Percentiles rank a stretch among this genome's conserved stretches.
Evolutionary conservation across 1,140 invertebrate genomes (phyloP).

Genomic region (Dryas iulia): DNA sequence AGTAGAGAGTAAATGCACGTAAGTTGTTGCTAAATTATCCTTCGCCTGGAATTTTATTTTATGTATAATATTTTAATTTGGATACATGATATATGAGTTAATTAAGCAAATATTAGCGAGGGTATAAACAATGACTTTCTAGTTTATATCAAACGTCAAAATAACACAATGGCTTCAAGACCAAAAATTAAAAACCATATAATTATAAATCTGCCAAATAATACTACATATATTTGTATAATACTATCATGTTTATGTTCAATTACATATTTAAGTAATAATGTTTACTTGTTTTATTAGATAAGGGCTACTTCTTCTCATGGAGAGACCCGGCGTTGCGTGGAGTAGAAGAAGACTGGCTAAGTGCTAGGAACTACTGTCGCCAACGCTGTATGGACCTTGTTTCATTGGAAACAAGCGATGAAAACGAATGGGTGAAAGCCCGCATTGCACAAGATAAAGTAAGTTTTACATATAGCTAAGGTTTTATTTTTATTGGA

Average conservation of each 20-base stretch:
- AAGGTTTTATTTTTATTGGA: neutral
- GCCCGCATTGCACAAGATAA: slow-evolving; percentile 86
- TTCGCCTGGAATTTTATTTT: no score
- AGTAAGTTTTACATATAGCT: slow-evolving; percentile 75
- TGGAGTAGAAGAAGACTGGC: slow-evolving; percentile 89
- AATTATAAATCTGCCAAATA: no score
- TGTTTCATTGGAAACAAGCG: slow-evolving; percentile 89
- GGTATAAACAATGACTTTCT: no score
- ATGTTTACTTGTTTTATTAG: slow-evolving; percentile 48
- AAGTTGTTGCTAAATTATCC: no score
- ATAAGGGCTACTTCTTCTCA: slow-evolving; percentile 91
- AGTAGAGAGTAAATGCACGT: neutral
- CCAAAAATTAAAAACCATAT: no score
- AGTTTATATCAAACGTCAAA: no score
- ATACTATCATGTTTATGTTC: no score
- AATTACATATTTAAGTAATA: neutral
- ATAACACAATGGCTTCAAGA: no score
- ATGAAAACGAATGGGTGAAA: slow-evolving; percentile 92
- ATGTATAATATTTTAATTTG: no score
- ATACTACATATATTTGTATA: no score
- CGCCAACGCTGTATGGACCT: slow-evolving; percentile 92
- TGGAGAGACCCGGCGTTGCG: slow-evolving; percentile 88
- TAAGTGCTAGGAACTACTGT: slow-evolving; percentile 90
- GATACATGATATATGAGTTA: no score
- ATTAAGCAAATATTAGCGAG: no score